Evolutionary conservation across 2,113 vertebrate species (phyloP).

Genomic region (Ovis aries): ARS-UI_Ramb_v3.0 NC_056076.1:29045501-29046000

Average conservation of each 20-base stretch:
- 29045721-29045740: background rate
- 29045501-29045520: conserved; percentile 63
- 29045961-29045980: background rate
- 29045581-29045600: conserved; percentile 69
- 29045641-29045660: background rate
- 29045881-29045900: background rate
- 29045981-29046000: background rate
- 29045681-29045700: background rate
- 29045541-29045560: conserved; percentile 70
- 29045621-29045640: conserved; percentile 5
- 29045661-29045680: background rate
- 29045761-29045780: background rate
- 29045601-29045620: conserved; percentile 59
- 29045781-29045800: background rate
- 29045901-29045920: background rate
- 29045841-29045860: background rate
- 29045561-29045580: conserved; percentile 75
- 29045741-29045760: background rate
- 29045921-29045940: background rate
- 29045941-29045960: background rate
- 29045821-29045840: background rate
- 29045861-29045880: background rate
- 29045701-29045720: background rate
- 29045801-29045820: background rate
- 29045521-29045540: conserved; percentile 78